These are phyloP conservation scores for Lateolabrax maculatus DNA, from an alignment of 2,797 vertebrate genomes.

Conservation along the genomic window DNA sequence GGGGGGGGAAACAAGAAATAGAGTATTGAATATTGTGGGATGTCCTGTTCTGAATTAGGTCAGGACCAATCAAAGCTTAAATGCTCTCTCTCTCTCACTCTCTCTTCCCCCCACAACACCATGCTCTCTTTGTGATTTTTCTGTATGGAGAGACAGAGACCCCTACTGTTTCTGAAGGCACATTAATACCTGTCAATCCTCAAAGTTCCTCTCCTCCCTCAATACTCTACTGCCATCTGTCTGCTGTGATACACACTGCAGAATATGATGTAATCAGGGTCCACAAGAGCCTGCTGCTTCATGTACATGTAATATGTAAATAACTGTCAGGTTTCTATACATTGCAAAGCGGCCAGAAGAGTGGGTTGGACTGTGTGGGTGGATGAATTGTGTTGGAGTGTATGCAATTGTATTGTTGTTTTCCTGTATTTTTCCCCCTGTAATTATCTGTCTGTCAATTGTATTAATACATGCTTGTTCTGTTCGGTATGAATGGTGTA, in stretches of 20 bases:
- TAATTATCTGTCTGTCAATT: neutral
- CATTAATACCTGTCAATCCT: neutral
- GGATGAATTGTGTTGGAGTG: neutral
- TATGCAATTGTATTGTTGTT: neutral
- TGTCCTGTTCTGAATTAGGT: conserved; percentile 87
- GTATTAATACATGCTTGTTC: neutral
- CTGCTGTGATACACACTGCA: conserved; percentile 6
- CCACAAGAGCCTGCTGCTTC: neutral
- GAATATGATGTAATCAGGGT: neutral
- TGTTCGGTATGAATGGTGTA: neutral
- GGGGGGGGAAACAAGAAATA: conserved; percentile 49
- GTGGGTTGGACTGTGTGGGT: neutral
- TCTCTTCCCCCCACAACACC: conserved; percentile 24
- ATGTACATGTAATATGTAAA: no score
- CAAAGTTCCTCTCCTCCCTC: neutral
- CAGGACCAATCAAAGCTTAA: conserved; percentile 85
- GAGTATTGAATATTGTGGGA: conserved; percentile 80
- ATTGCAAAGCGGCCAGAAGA: neutral
- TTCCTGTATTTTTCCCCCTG: neutral
- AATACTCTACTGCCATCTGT: conserved; percentile 75
- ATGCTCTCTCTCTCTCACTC: conserved; percentile 49
- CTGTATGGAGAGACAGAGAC: conserved; percentile 83
- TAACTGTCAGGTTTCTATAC: neutral
- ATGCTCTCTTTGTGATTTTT: conserved; percentile 36
- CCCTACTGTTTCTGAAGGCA: conserved; percentile 70